Percentiles rank a stretch among this genome's conserved stretches.
phyloP scores from a whole-genome alignment of 2,888 invertebrate species.

The Rhagium mordax region DNA sequence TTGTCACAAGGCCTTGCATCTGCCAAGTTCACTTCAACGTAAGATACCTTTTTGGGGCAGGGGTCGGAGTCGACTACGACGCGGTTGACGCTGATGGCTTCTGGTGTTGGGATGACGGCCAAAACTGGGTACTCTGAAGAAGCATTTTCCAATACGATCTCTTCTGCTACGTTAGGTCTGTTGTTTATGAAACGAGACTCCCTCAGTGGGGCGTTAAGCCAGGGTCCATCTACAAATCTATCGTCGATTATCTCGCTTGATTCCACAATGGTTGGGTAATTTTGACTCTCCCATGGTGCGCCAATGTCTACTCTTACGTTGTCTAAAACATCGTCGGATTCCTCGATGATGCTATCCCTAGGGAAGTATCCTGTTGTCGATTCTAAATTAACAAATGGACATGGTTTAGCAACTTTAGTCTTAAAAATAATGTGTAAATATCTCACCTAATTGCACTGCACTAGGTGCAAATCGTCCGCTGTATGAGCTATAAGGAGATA shows the following conservation, averaged over 20 bases:
- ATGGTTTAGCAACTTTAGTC: not conserved
- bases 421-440: not conserved
- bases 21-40: slow-evolving; percentile 3
- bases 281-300: no score
- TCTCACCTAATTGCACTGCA: slow-evolving; percentile 12
- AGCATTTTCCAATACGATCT: not conserved
- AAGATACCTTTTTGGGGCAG: not conserved
- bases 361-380: not conserved
- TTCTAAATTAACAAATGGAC: not conserved
- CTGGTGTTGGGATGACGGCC: not conserved
- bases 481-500: not conserved
- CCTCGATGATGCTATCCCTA: not conserved
- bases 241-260: no score
- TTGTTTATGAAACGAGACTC: not conserved
- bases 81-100: no score
- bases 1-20: not conserved
- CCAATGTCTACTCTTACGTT: not conserved
- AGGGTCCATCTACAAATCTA: no score
- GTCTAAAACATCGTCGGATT: not conserved
- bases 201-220: no score
- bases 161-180: not conserved
- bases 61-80: not conserved
- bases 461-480: not conserved
- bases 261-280: no score
- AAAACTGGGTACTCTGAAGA: not conserved